Percentiles rank a stretch among this genome's conserved stretches.
Evolutionary conservation across 2,113 vertebrate species (phyloP).

Genomic region (Toxotes jaculatrix): DNA sequence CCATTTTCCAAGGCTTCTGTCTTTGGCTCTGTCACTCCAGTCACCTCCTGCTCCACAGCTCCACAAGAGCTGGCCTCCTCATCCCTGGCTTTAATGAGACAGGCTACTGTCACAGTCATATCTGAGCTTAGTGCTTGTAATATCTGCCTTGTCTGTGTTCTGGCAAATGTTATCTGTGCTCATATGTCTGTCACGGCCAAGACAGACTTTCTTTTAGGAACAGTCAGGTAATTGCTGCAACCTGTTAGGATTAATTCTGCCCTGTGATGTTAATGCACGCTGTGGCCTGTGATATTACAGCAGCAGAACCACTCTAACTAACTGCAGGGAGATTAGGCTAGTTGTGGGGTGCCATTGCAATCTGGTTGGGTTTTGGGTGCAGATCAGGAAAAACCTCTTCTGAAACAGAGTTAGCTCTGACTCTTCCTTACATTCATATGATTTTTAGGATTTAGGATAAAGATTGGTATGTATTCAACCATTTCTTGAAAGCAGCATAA

Average conservation of each 20-base stretch:
- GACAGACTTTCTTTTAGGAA: slow-evolving; percentile 53
- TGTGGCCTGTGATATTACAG: slow-evolving; percentile 27
- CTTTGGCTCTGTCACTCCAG: slow-evolving; percentile 28
- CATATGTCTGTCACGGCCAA: slow-evolving; percentile 31
- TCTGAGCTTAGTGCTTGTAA: slow-evolving; percentile 70
- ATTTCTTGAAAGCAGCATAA: slow-evolving; percentile 28
- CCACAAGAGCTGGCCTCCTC: slow-evolving; percentile 26
- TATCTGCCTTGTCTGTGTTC: slow-evolving; percentile 67
- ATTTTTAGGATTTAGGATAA: neutral
- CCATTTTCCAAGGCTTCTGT: slow-evolving; percentile 25
- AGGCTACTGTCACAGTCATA: slow-evolving; percentile 71
- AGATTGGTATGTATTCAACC: neutral
- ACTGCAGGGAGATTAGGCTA: slow-evolving; percentile 21
- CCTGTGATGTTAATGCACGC: slow-evolving; percentile 34
- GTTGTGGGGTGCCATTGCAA: slow-evolving; percentile 24
- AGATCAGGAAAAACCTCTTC: neutral
- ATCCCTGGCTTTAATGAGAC: slow-evolving; percentile 71
- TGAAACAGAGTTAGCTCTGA: neutral
- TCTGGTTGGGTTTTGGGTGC: neutral
- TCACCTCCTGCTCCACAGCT: slow-evolving; percentile 45
- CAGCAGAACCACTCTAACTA: slow-evolving; percentile 27
- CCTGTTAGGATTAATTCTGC: slow-evolving; percentile 51
- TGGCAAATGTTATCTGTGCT: slow-evolving; percentile 72
- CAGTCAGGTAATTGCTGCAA: slow-evolving; percentile 56
- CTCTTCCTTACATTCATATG: neutral